Evolutionary conservation across 2,888 invertebrate species (phyloP).

Genomic region (Blastobasis adustella): DNA sequence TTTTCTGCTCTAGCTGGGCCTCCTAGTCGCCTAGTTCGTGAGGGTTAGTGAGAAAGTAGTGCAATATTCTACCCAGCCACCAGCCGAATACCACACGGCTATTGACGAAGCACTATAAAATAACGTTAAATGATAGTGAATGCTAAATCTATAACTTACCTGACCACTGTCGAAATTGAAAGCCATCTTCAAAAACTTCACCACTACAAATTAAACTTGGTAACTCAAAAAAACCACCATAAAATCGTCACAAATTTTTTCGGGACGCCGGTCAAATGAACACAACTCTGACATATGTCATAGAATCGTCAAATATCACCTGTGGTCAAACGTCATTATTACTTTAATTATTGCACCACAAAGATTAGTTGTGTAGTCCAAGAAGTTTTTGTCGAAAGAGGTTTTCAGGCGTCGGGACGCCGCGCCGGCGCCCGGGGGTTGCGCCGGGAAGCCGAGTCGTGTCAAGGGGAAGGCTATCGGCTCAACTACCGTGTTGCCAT

Average conservation of each 20-base stretch:
- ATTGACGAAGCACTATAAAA: neutral
- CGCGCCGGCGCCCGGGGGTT: constrained; percentile 19
- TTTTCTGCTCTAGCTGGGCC: no score
- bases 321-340: no score
- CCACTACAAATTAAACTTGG: constrained; percentile 8
- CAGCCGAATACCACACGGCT: neutral
- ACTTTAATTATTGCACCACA: constrained; percentile 14
- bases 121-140: neutral
- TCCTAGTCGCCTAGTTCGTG: no score
- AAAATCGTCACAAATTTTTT: no score
- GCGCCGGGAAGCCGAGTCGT: constrained; percentile 28
- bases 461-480: constrained; percentile 46
- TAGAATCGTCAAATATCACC: constrained; percentile 4
- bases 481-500: constrained; percentile 53
- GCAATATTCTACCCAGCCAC: no score
- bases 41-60: no score
- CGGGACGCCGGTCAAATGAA: no score
- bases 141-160: constrained; percentile 30
- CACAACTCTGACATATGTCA: no score
- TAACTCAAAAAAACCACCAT: no score
- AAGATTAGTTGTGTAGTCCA: neutral
- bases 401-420: neutral
- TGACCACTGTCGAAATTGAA: constrained; percentile 65
- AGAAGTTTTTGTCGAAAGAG: constrained; percentile 7
- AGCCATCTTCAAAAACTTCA: constrained; percentile 37